phyloP scores from a whole-genome alignment of 2,797 vertebrate species.

The Pterois miles region DNA sequence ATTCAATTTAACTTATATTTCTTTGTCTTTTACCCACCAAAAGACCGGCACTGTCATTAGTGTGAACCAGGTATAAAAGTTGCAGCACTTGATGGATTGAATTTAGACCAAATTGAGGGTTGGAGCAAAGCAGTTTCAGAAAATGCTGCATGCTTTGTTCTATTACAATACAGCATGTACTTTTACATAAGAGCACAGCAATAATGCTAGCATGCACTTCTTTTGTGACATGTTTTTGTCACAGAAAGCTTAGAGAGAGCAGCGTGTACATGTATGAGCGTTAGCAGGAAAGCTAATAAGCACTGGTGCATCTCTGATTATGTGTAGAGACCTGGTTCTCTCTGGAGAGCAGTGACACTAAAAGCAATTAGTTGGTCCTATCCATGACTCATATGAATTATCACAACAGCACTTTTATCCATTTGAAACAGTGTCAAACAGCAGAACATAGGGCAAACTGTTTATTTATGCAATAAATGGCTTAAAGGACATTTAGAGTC shows the following conservation, averaged over 20 bases:
- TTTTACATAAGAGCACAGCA: background rate
- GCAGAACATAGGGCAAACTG: conserved; percentile 31
- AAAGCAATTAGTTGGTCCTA: conserved; percentile 63
- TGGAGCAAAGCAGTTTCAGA: background rate
- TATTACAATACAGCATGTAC: background rate
- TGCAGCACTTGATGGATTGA: background rate
- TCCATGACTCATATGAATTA: conserved; percentile 57
- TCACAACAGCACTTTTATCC: conserved; percentile 53
- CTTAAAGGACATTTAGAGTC: conserved; percentile 50
- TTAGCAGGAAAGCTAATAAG: conserved; percentile 44
- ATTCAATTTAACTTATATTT: background rate
- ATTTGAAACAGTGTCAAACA: conserved; percentile 47
- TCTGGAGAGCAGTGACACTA: conserved; percentile 44
- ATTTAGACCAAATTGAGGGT: background rate
- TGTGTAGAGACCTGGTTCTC: conserved; percentile 16
- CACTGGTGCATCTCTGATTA: conserved; percentile 25
- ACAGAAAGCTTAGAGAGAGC: background rate
- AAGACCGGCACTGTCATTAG: background rate
- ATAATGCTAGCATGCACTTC: background rate
- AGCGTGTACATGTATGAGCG: background rate
- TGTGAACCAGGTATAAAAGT: background rate
- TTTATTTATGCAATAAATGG: conserved; percentile 34
- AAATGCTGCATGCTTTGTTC: background rate
- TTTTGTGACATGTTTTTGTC: background rate
- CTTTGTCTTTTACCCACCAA: background rate